Evolutionary conservation across 2,113 vertebrate species (phyloP).

Genomic region (Platichthys flesus): DNA sequence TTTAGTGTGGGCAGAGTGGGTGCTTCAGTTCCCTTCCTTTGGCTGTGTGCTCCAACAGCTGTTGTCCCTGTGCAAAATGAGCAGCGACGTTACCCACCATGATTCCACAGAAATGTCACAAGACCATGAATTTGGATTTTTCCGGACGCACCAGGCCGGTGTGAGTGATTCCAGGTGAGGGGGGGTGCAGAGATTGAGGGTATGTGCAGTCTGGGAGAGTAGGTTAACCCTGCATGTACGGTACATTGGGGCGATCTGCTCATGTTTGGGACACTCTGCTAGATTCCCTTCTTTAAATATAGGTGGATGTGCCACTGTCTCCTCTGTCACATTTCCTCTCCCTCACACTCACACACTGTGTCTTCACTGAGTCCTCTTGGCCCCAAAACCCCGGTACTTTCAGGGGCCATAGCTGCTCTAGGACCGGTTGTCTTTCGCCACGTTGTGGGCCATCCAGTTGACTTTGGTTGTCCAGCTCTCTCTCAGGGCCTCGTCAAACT

Average conservation of each 20-base stretch:
- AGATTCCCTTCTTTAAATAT: conserved; percentile 71
- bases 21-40: conserved; percentile 59
- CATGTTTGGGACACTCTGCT: conserved; percentile 27
- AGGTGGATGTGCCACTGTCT: conserved; percentile 23
- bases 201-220: background rate
- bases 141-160: conserved; percentile 9
- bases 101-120: conserved; percentile 60
- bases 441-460: conserved; percentile 99
- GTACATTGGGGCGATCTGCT: conserved; percentile 22
- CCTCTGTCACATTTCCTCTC: conserved; percentile 27
- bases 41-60: conserved; percentile 43
- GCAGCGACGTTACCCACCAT: conserved; percentile 47
- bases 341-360: conserved; percentile 18
- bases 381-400: background rate
- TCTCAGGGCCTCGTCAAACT: conserved; percentile 97
- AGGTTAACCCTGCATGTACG: conserved; percentile 16
- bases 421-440: conserved; percentile 96
- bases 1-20: conserved; percentile 36
- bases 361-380: conserved; percentile 50
- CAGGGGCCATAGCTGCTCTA: conserved; percentile 72
- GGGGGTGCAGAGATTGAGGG: conserved; percentile 14
- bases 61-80: conserved; percentile 71
- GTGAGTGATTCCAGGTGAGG: conserved; percentile 16
- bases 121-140: conserved; percentile 28
- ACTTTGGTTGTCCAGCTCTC: conserved; percentile 99